Percentiles rank a stretch among this genome's conserved stretches.
phyloP scores from a whole-genome alignment of 2,113 vertebrate genomes.

The Dicentrarchus labrax region DNA sequence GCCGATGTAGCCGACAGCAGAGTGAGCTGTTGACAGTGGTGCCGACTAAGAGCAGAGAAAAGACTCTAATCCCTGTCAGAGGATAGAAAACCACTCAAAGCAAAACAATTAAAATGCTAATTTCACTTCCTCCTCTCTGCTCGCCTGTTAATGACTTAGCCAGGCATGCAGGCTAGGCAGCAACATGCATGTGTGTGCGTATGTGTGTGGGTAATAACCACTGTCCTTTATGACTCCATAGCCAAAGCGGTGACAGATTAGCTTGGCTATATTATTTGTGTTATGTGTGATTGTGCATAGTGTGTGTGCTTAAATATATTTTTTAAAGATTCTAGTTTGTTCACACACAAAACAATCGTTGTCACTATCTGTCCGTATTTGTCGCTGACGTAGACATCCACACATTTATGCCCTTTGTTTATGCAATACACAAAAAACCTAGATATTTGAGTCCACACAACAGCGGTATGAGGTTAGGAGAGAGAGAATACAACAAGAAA shows the following conservation, averaged over 20 bases:
- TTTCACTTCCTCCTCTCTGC: slow-evolving; percentile 72
- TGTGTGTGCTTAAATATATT: background rate
- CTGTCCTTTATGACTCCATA: slow-evolving; percentile 15
- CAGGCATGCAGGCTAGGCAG: slow-evolving; percentile 47
- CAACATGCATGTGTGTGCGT: slow-evolving; percentile 7
- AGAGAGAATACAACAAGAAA: slow-evolving; percentile 2
- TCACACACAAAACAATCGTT: background rate
- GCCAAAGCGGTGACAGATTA: slow-evolving; percentile 44
- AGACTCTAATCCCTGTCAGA: slow-evolving; percentile 75
- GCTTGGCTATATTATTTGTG: background rate
- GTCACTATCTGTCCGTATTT: too few species aligned
- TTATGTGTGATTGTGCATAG: background rate
- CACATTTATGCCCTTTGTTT: background rate
- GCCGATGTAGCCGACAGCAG: slow-evolving; percentile 54
- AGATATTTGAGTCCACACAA: background rate
- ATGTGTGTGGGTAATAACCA: slow-evolving; percentile 12
- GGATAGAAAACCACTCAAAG: slow-evolving; percentile 77
- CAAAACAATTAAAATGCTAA: slow-evolving; percentile 86
- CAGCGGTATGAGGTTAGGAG: background rate
- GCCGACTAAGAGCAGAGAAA: slow-evolving; percentile 45
- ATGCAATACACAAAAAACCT: slow-evolving; percentile 1
- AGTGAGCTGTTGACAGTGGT: slow-evolving; percentile 70
- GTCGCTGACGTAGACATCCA: too few species aligned
- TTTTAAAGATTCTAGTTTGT: background rate
- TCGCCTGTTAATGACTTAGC: slow-evolving; percentile 74